Evolutionary conservation across 2,797 vertebrate genomes (phyloP).

Genomic region (Typhlichthys eigenmanni): DNA sequence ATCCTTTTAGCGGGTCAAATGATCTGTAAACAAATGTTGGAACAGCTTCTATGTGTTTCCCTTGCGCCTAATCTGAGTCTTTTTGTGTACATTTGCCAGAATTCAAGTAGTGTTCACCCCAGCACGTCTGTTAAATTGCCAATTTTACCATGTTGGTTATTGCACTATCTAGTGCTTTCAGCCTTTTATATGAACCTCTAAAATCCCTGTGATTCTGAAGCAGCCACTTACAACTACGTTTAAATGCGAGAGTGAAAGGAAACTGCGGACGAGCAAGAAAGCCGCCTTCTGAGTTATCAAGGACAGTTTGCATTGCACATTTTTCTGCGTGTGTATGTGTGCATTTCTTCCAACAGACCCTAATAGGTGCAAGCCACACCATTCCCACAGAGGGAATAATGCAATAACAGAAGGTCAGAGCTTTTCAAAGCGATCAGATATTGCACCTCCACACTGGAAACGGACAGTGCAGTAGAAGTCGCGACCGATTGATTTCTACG

Average conservation of each 20-base stretch:
- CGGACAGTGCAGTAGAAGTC: constrained; percentile 45
- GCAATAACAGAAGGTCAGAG: constrained; percentile 55
- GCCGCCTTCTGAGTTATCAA: constrained; percentile 39
- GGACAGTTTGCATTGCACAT: constrained; percentile 27
- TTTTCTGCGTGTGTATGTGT: constrained; percentile 7
- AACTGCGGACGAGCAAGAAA: constrained; percentile 12
- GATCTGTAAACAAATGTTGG: background rate
- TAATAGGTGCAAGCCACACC: constrained; percentile 44
- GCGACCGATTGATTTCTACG: constrained; percentile 45
- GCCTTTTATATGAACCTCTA: constrained; percentile 10
- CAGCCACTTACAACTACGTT: constrained; percentile 3
- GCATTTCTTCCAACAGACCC: background rate
- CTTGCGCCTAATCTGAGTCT: background rate
- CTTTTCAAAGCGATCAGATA: constrained; percentile 35
- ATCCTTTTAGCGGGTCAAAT: constrained; percentile 2
- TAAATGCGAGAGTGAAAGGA: constrained; percentile 9
- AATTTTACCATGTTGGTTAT: constrained; percentile 6
- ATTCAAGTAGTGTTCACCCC: background rate
- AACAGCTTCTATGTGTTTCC: background rate
- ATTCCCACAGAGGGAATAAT: constrained; percentile 35
- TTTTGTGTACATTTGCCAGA: background rate
- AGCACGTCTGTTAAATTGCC: constrained; percentile 9
- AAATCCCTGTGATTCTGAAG: constrained; percentile 3
- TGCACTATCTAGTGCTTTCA: constrained; percentile 4
- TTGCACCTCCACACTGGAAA: constrained; percentile 37